Percentiles rank a stretch among this genome's conserved stretches.
Evolutionary conservation across 2,888 invertebrate genomes (phyloP).

Genomic region (Drosophila anomalata): DNA sequence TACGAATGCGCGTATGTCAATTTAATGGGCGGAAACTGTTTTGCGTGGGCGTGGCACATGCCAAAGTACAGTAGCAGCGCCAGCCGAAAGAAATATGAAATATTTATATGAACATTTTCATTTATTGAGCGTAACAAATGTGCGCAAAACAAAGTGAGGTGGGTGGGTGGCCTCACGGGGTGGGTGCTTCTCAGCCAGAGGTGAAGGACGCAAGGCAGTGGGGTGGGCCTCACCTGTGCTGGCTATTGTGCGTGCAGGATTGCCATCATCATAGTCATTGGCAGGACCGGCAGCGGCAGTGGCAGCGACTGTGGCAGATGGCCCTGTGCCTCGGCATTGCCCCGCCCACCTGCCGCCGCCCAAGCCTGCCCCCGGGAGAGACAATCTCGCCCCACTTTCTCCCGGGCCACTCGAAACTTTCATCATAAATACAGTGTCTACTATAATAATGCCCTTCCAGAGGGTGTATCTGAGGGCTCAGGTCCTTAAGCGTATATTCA

Average conservation of each 20-base stretch:
- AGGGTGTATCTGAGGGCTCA: not conserved
- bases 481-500: too few species aligned
- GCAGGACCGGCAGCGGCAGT: constrained; percentile 5
- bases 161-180: not conserved
- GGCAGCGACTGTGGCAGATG: constrained; percentile 29
- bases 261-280: constrained; percentile 75
- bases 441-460: constrained; percentile 1
- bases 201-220: constrained; percentile 14
- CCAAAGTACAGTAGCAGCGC: constrained; percentile 22
- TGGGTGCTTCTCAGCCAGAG: constrained; percentile 2
- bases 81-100: constrained; percentile 68
- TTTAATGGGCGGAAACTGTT: constrained; percentile 78
- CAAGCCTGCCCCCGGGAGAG: not conserved
- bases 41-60: constrained; percentile 48
- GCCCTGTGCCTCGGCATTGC: constrained; percentile 18
- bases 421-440: constrained; percentile 60
- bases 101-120: constrained; percentile 79
- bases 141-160: constrained; percentile 57
- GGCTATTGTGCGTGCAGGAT: constrained; percentile 61
- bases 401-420: constrained; percentile 60
- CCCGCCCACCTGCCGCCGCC: not conserved
- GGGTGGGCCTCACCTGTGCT: constrained; percentile 37
- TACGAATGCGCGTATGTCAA: constrained; percentile 77
- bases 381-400: constrained; percentile 22
- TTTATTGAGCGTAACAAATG: constrained; percentile 79